Conservation (phyloP, 2,113 vertebrate genomes). For the Pristiophorus japonicus region DNA sequence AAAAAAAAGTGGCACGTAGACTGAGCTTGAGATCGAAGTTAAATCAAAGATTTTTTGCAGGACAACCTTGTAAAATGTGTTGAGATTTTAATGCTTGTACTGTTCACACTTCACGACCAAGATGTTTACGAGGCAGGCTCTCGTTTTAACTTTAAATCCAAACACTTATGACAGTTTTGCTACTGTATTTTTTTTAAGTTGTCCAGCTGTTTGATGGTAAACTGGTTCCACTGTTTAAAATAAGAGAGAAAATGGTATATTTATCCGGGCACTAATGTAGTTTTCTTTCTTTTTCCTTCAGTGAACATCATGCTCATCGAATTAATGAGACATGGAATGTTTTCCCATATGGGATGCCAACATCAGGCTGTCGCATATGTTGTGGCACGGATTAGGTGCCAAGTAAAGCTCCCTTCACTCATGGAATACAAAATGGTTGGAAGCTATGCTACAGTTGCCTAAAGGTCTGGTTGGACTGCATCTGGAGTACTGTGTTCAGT, state of each 20-base stretch:
- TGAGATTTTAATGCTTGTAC: not conserved
- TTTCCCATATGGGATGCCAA: not conserved
- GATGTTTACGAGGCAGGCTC: not conserved
- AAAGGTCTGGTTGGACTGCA: not conserved
- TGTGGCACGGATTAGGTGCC: not conserved
- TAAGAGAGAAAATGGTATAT: not conserved
- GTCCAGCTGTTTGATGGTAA: not conserved
- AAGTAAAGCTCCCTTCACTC: not conserved
- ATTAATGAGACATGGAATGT: not conserved
- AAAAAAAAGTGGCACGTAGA: not conserved
- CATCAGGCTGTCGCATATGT: not conserved
- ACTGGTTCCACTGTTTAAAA: not conserved
- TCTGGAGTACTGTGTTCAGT: not conserved
- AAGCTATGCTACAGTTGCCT: too few species aligned
- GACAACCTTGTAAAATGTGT: not conserved
- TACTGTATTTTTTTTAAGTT: not conserved
- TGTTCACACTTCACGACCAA: not conserved
- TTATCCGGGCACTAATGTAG: not conserved
- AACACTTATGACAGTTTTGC: not conserved
- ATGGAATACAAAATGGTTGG: not conserved
- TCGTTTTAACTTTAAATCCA: not conserved
- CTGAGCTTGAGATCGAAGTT: not conserved
- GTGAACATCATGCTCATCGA: not conserved
- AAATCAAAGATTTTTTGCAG: not conserved
- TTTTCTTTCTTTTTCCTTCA: not conserved